Evolutionary conservation across 2,113 vertebrate genomes (phyloP), one percentile per base, ranked within the genome.

Genomic region (Elanoides forficatus): DNA sequence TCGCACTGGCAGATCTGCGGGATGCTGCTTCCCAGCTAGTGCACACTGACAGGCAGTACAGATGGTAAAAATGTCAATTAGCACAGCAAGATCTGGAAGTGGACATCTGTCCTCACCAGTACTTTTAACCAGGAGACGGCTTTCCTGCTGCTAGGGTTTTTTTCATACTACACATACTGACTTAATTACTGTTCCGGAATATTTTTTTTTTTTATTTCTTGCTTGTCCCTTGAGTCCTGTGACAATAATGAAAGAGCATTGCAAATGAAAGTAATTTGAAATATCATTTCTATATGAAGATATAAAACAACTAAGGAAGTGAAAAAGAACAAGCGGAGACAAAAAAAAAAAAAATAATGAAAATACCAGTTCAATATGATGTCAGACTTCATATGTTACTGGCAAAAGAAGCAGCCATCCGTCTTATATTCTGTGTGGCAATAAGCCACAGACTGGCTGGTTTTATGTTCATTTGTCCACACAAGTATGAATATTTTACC

Each of bases 31-130:
- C 87, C 72, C 53, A 17, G 82, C 47, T 3, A 2, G 53, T 0
- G 36, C 4, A 0, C 1, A 1, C 67, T 40, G 67, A 79, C 50
- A 29, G 82, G 82, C 82, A 6, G 22, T 22, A 2, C 95, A 91
- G 93, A 81, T 95, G 95, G 95, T 25, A 9, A 8, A 10, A 27
- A 17, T 34, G 68, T 76, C 88, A 38, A 7, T 15, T 34, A 56
- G 93, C 94, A 67, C 92, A 82, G 96, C 70, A 1, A 72, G 95
- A 91, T 21, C 80, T 40, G 80, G 10, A 47, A 12, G 89, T 19
- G 83, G 81, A 87, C 93, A 91, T 10, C 91, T 96, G 95, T 78
- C 91, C 88, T 89, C 80, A 40, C 34, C 85, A 58, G 34, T 9
- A 12, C 94, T 58, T 47, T 58, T 25, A 88, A 87, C 88, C 62